phyloP scores from a whole-genome alignment of 2,113 vertebrate genomes.

The Daubentonia madagascariensis region DNA sequence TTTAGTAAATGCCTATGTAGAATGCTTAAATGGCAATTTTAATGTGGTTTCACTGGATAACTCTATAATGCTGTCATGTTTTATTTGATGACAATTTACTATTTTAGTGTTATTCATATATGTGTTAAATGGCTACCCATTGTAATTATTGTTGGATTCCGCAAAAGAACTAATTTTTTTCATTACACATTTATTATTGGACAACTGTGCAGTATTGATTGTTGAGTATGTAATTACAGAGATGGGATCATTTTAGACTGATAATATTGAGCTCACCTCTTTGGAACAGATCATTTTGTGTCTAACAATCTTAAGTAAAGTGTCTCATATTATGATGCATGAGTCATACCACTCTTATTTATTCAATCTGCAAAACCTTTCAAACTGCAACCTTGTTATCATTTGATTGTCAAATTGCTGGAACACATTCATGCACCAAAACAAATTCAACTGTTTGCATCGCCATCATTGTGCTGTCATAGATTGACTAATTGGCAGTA shows the following conservation, averaged over 20 bases:
- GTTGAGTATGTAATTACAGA: not conserved
- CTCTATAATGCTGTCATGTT: not conserved
- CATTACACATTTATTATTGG: not conserved
- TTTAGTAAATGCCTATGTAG: not conserved
- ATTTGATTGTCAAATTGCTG: not conserved
- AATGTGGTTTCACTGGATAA: not conserved
- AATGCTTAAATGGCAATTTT: not conserved
- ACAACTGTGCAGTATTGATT: not conserved
- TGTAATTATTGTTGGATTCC: not conserved
- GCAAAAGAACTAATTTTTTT: not conserved
- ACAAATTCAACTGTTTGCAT: not conserved
- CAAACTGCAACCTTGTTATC: not conserved
- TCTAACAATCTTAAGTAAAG: not conserved
- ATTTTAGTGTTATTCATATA: not conserved
- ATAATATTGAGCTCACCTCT: not conserved
- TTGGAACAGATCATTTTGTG: not conserved
- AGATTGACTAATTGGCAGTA: not conserved
- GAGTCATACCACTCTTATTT: not conserved
- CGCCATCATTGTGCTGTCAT: not conserved
- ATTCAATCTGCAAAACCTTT: not conserved
- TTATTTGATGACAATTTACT: not conserved
- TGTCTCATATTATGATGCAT: not conserved
- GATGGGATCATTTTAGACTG: not conserved
- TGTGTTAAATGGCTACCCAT: not conserved
- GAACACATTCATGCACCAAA: not conserved